These are phyloP conservation scores for Rhynchonema sp. DNA, from an alignment of 2,888 invertebrate genomes.

Conservation along the genomic window DNA sequence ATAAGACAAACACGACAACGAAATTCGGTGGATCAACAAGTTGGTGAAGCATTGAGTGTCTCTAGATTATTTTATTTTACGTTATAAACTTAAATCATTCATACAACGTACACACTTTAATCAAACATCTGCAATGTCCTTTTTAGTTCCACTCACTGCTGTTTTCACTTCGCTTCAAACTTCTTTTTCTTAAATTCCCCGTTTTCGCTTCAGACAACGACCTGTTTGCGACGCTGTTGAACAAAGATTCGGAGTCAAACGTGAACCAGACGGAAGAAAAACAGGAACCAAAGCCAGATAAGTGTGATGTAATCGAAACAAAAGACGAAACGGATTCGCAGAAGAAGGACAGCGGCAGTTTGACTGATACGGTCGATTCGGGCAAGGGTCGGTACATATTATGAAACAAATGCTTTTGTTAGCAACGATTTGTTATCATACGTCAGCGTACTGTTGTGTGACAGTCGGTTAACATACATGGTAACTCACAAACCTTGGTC, in stretches of 20 bases:
- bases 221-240: background rate
- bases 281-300: background rate
- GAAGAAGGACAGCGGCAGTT: background rate
- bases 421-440: too few relatives aligned
- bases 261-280: background rate
- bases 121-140: too few relatives aligned
- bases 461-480: too few relatives aligned
- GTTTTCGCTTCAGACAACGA: background rate
- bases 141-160: too few relatives aligned
- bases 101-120: too few relatives aligned
- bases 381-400: background rate
- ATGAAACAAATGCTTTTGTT: too few relatives aligned
- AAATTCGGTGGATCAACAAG: constrained; percentile 14
- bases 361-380: background rate
- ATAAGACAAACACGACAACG: constrained; percentile 22
- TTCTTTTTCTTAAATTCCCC: background rate
- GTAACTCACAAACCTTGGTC: too few relatives aligned
- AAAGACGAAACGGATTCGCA: background rate
- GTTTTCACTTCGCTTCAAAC: background rate
- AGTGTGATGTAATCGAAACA: background rate
- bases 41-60: constrained; percentile 11
- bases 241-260: background rate
- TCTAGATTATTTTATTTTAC: too few relatives aligned
- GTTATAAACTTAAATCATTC: too few relatives aligned
- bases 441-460: too few relatives aligned